Conservation (phyloP, 2,888 invertebrate genomes). For the Hecatera dysodea region DNA sequence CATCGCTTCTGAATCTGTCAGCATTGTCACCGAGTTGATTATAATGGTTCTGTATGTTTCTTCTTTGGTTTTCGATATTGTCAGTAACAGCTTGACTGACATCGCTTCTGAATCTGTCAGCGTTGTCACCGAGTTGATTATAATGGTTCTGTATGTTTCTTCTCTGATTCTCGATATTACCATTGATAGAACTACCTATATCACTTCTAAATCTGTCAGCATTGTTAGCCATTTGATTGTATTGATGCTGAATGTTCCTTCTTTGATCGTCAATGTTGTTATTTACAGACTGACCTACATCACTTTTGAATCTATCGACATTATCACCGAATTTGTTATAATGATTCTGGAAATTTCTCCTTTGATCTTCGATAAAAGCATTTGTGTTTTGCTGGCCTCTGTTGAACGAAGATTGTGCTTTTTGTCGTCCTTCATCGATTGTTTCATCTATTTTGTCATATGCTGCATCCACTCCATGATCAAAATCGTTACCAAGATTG, state of each 20-base stretch:
- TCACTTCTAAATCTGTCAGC: neutral
- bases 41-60: neutral
- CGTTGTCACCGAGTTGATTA: neutral
- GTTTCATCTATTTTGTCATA: slow-evolving; percentile 36
- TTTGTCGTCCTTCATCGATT: neutral
- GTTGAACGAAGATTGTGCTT: slow-evolving; percentile 17
- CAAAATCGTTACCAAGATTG: slow-evolving; percentile 9
- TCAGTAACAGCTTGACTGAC: neutral
- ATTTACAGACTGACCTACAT: neutral
- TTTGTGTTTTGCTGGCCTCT: slow-evolving; percentile 24
- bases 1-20: neutral
- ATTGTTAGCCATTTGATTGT: slow-evolving; percentile 2
- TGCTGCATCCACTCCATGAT: slow-evolving; percentile 34
- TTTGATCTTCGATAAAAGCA: slow-evolving; percentile 38
- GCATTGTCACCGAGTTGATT: slow-evolving; percentile 2
- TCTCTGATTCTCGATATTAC: neutral
- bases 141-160: neutral
- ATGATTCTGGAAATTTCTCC: slow-evolving; percentile 8
- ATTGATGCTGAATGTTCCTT: neutral
- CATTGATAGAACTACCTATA: neutral
- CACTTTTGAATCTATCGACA: neutral
- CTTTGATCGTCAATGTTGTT: neutral
- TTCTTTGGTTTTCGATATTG: neutral
- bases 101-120: neutral
- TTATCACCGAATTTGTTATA: slow-evolving; percentile 1